Base-by-base conservation (phyloP, 2,888 invertebrate genomes). In the Andrena bucephala region DNA sequence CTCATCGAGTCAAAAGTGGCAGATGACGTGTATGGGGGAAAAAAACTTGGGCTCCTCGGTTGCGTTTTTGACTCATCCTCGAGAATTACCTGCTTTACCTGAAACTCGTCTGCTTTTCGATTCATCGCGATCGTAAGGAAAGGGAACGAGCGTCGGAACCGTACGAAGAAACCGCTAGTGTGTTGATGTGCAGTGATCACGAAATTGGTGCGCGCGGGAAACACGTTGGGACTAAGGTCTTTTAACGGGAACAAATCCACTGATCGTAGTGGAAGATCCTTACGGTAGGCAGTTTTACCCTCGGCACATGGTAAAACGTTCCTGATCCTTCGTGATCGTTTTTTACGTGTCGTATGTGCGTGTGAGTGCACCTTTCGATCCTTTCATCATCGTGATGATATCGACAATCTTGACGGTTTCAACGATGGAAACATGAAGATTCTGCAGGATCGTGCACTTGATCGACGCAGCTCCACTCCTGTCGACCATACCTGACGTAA, bases 401-500 rank as follows among this genome's bases (percentile, higher is more conserved):
- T 86, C 84, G 90, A 90, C 88, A 90, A 91, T 90, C 85, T 87
- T 79, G 89, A 66, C 84, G 81, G 83, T 63, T 78, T 89, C 87
- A n/a, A 91, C 87, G 89, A 93, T 94, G 94, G 93, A 92, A 93
- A 93, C 90, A 94, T 94, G 94, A 94, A 85, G 93, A 89, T 89
- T 90, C 83, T 87, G 88, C 88, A 89, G 87, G 90, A 92, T 91
- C 91, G 89, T 85, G 79, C 90, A 83, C 84, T 87, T 90, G 89
- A 92, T 90, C 89, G 79, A 85, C 77, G 78, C 91, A 91, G 86
- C 90, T 90, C 87, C 91, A 88, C 90, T 90, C 87, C 89, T 87
- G 88, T 89, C 91, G 91, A 91, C 91, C 89, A 93, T 93, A 93
- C 93, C 93, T 94, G 93, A 94, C 93, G 94, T 94, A 87, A 94